Conservation (phyloP, 1,140 invertebrate species). For the Lerema accius region DNA sequence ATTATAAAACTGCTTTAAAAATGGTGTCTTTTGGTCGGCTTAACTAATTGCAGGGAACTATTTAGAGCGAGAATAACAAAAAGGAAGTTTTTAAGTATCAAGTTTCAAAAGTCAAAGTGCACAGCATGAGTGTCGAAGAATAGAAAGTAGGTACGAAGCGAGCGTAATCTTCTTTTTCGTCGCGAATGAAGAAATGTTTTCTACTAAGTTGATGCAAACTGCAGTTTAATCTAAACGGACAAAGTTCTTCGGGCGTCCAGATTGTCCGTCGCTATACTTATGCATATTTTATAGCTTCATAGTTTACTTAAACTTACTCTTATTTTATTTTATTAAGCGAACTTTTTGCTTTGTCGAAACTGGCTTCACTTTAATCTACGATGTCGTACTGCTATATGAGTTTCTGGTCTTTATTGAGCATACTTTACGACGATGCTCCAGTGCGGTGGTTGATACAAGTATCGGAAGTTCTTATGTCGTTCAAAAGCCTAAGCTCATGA, state of each 20-base stretch:
- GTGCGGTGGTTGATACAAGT: too few relatives aligned
- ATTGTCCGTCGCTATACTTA: background rate
- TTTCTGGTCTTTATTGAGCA: too few relatives aligned
- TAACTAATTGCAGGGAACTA: background rate
- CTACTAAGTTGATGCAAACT: conserved; percentile 18
- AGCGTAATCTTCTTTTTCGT: conserved; percentile 25
- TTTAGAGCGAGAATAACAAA: background rate
- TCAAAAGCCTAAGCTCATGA: too few relatives aligned
- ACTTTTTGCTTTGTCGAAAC: too few relatives aligned
- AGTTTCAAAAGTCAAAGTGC: conserved; percentile 27
- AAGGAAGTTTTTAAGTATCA: background rate
- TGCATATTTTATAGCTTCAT: conserved; percentile 3
- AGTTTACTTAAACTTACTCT: background rate
- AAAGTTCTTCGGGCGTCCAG: conserved; percentile 1
- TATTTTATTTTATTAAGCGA: too few relatives aligned
- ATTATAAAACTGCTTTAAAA: background rate
- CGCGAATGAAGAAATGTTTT: conserved; percentile 23
- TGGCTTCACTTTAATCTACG: too few relatives aligned
- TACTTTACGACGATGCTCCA: too few relatives aligned
- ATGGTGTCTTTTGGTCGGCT: background rate
- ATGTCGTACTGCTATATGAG: too few relatives aligned
- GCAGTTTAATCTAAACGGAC: conserved; percentile 26
- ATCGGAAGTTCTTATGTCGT: too few relatives aligned
- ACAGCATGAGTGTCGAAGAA: conserved; percentile 9
- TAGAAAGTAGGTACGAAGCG: conserved; percentile 3